phyloP scores from a whole-genome alignment of 1,140 invertebrate genomes.

The Pseudomyrmex gracilis region DNA sequence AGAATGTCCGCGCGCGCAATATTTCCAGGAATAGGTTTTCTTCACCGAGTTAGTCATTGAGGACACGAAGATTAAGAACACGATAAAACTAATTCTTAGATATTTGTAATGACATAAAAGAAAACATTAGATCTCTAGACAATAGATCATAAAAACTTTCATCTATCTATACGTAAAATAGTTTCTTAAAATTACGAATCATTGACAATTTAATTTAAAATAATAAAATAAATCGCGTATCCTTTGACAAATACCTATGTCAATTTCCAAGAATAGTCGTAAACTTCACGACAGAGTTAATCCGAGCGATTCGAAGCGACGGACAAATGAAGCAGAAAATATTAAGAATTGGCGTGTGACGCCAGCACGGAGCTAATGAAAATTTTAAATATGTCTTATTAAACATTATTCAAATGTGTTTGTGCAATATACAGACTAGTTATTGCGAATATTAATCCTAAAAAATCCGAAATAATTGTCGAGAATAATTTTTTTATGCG shows the following conservation, averaged over 20 bases:
- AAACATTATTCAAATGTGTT: conserved; percentile 1
- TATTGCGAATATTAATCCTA: neutral
- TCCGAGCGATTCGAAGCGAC: conserved; percentile 63
- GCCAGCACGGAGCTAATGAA: conserved; percentile 37
- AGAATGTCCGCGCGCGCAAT: conserved; percentile 25
- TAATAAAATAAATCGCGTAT: conserved; percentile 22
- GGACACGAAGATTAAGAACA: conserved; percentile 40
- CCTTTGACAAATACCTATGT: conserved; percentile 68
- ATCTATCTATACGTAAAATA: neutral
- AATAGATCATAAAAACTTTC: neutral
- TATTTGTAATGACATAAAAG: neutral
- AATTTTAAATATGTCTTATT: neutral
- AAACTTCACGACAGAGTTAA: conserved; percentile 69
- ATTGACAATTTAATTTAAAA: neutral
- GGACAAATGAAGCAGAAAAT: conserved; percentile 70
- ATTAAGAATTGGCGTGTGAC: conserved; percentile 59
- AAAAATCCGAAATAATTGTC: neutral
- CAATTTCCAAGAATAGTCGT: conserved; percentile 71
- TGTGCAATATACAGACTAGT: neutral
- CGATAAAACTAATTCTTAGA: conserved; percentile 45
- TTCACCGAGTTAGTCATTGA: conserved; percentile 35
- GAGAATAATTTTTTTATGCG: neutral
- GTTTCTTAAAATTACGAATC: neutral
- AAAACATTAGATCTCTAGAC: conserved; percentile 2
- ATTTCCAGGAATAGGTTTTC: conserved; percentile 59